Base-by-base conservation (phyloP, 2,797 vertebrate species). In the Sebastes umbrosus region DNA sequence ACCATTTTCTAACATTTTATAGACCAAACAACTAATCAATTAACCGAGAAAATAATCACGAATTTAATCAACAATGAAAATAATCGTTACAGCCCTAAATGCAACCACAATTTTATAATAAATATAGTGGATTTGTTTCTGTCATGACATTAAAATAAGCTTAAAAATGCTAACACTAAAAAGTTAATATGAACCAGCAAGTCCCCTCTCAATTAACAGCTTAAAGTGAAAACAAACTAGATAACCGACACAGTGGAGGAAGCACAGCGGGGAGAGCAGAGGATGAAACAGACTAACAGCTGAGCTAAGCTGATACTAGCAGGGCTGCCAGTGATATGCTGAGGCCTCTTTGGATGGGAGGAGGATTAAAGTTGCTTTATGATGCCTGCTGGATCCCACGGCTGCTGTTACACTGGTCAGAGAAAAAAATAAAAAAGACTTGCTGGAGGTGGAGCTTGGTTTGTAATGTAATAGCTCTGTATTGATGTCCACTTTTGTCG, bases 341-440 rank as follows among this genome's bases (percentile, higher is more conserved):
- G 80, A 89, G 87, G 84, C 79, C 78, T 87, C 82, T 89, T 81
- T 86, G 81, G 83, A 79, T 29, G 72, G 67, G 81, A 81, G 72
- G 69, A 83, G 87, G 86, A 87, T 88, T 88, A 86, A 80, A 85
- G 80, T 82, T 73, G 79, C 75, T 87, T 65, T 82, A 68, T 80
- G 83, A 85, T 20, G 75, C 34, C 39, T 50, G 77, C 76, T 52
- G 65, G 84, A 77, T 82, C 75, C 72, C 82, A 68, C 27, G 62
- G 72, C 70, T 80, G 78, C 69, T 79, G 73, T 84, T 84, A 83
- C 83, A 84, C 71, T 10, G 6, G 31, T 52, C 82, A 65, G 34
- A 34, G 62, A 12, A 6, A 34, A 55, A 16, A 11, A 52, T 13
- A 57, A 7, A 10, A 55, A 62, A 16, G 50, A 76, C 36, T 55